Evolutionary conservation across 2,113 vertebrate genomes (phyloP).

Genomic region (Zonotrichia leucophrys): DNA sequence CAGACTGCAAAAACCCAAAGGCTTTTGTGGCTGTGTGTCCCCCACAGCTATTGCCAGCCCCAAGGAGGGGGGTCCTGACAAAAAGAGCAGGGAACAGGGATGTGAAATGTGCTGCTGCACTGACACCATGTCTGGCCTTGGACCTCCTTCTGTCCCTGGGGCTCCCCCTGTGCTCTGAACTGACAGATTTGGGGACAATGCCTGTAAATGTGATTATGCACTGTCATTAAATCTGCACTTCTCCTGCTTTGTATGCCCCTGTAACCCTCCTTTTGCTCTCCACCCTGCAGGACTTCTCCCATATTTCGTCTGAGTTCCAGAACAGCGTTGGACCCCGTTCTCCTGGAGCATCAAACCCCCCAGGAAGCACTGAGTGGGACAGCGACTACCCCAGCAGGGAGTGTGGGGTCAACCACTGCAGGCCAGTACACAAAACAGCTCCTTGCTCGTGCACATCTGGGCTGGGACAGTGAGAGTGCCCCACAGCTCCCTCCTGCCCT

Average conservation of each 20-base stretch:
- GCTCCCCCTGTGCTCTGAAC: not conserved
- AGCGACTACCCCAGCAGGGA: slow-evolving; percentile 92
- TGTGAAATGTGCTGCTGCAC: not conserved
- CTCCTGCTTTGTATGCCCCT: not conserved
- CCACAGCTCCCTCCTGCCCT: not conserved
- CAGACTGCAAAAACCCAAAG: not conserved
- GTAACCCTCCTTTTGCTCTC: not conserved
- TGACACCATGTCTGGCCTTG: not conserved
- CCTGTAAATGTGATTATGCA: not conserved
- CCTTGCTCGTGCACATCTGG: not conserved
- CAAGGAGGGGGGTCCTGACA: not conserved
- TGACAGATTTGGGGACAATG: not conserved
- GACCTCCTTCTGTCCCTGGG: not conserved
- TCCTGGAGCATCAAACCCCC: slow-evolving; percentile 85
- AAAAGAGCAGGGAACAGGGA: not conserved
- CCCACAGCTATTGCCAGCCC: not conserved
- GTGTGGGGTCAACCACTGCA: slow-evolving; percentile 95
- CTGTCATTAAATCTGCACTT: not conserved
- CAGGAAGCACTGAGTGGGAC: slow-evolving; percentile 91
- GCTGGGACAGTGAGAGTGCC: not conserved
- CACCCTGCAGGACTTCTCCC: slow-evolving; percentile 86
- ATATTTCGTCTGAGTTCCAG: slow-evolving; percentile 92
- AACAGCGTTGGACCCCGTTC: slow-evolving; percentile 90
- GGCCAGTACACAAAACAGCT: slow-evolving; percentile 73
- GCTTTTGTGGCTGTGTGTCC: not conserved